phyloP scores from a whole-genome alignment of 1,140 invertebrate genomes.

The Phymastichus coffea region DNA sequence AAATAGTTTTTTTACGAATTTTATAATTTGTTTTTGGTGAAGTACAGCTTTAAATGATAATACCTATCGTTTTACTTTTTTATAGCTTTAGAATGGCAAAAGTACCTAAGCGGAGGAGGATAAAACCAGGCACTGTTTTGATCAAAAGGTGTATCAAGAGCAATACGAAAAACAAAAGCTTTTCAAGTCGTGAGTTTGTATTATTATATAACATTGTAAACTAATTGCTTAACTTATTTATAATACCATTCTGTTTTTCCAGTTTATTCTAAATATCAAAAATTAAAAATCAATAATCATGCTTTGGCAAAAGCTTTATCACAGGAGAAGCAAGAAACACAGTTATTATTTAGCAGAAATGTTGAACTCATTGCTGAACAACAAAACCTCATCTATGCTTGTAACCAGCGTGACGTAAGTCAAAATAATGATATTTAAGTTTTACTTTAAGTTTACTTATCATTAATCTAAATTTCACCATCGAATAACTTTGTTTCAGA shows the following conservation, averaged over 20 bases:
- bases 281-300: constrained; percentile 44
- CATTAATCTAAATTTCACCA: not conserved
- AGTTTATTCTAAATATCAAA: constrained; percentile 38
- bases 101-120: constrained; percentile 34
- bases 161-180: constrained; percentile 30
- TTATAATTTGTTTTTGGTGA: no score
- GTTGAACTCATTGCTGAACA: constrained; percentile 36
- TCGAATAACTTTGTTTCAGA: no score
- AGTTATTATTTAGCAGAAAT: constrained; percentile 41
- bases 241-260: not conserved
- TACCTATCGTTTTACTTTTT: no score
- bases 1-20: no score
- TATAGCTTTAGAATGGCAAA: no score
- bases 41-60: no score
- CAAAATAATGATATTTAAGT: not conserved
- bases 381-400: constrained; percentile 36
- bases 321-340: constrained; percentile 41
- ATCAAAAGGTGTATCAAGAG: constrained; percentile 36
- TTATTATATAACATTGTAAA: no score
- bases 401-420: constrained; percentile 41
- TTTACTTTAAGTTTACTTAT: not conserved
- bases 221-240: no score
- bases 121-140: constrained; percentile 34
- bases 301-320: constrained; percentile 43
- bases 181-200: constrained; percentile 36